Evolutionary conservation across 2,888 invertebrate genomes (phyloP), one percentile per base, ranked within the genome.

Genomic region (Molanna angustata): DNA sequence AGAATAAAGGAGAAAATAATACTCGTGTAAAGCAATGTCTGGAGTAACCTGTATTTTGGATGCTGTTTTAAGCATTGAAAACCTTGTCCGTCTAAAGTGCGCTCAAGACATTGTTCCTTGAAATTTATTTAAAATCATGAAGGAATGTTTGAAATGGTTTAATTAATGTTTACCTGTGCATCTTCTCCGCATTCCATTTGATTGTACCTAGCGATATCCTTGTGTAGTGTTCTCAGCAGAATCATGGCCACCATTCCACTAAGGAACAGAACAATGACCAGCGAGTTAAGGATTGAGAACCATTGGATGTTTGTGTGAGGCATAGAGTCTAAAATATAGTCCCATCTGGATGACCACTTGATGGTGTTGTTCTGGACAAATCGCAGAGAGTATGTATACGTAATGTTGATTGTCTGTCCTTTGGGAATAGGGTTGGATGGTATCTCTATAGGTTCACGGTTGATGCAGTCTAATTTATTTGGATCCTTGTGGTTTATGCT

Each of bases 201-300:
- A 73, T 99, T 99, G 70, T 99, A 99, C 63, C 98, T 82, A 3
- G 98, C 97, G 64, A 99, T 98, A 73, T 99, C 99, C 70, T 97
- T 95, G 70, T 99, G 97, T 56, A 99, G 76, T 0, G 98, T 99
- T 57, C 98, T 80, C 61, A 99, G 73, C 72, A 99, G 82, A 65
- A 99, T 99, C 98, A 99, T 99, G 20, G 97, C 98, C 13, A 99
- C 96, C 98, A 99, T 99, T 61, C 98, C 99, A 61, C 96, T 94
- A 16, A 99, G 76, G 74, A 99, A 99, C 22, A 96, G 74, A 2
- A 95, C 95, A 65, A 99, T 99, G 51, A 99, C 95, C 63, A 99
- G 77, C 0, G 97, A 97, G 72, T 99, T 99, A 57, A 99, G 79
- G 65, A 99, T 99, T 60, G 95, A 96, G 71, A 98, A 97, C 98